phyloP scores from a whole-genome alignment of 2,888 invertebrate species.

The Adelphocoris suturalis region DNA sequence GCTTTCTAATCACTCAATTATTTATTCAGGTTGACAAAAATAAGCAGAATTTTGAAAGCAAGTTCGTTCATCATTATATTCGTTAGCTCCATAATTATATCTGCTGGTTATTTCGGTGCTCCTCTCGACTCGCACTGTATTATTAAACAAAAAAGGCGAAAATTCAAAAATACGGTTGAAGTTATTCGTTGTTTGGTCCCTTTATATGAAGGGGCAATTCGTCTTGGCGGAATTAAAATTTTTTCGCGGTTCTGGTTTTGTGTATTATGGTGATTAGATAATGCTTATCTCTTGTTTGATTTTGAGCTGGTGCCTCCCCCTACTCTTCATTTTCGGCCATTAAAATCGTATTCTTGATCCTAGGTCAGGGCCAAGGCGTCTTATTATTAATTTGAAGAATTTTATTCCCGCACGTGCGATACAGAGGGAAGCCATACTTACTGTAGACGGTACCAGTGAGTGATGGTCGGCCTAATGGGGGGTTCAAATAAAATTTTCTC shows the following conservation, averaged over 20 bases:
- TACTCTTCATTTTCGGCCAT: neutral
- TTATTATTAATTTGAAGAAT: neutral
- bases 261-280: conserved; percentile 11
- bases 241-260: conserved; percentile 13
- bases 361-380: conserved; percentile 8
- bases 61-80: too few species aligned
- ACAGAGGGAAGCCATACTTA: too few species aligned
- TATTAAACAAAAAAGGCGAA: neutral
- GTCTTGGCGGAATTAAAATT: neutral
- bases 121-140: too few species aligned
- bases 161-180: neutral
- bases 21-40: too few species aligned
- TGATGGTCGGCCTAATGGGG: too few species aligned
- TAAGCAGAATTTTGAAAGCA: too few species aligned
- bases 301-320: conserved; percentile 10
- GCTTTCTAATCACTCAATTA: too few species aligned
- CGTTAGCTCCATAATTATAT: too few species aligned
- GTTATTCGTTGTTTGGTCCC: neutral
- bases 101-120: too few species aligned
- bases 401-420: neutral
- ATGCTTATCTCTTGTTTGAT: conserved; percentile 1
- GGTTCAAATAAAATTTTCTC: too few species aligned
- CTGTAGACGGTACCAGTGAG: too few species aligned
- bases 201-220: conserved; percentile 19
- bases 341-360: neutral